phyloP scores from a whole-genome alignment of 2,797 vertebrate genomes.

The Argyrosomus regius region DNA sequence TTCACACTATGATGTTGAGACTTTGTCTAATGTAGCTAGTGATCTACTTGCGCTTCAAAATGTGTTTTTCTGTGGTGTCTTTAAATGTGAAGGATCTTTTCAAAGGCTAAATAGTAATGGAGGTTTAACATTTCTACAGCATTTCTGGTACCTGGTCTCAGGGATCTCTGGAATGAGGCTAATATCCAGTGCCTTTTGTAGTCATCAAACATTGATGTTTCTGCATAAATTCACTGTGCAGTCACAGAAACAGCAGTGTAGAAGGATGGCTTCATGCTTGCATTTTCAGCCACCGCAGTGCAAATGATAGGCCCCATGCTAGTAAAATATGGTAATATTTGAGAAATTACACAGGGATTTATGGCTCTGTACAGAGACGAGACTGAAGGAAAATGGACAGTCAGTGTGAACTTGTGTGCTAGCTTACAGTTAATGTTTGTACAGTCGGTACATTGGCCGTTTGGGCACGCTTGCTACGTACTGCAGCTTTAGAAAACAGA shows the following conservation, averaged over 20 bases:
- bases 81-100: neutral
- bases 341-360: neutral
- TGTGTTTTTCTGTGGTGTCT: neutral
- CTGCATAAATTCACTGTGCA: neutral
- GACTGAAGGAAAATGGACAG: neutral
- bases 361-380: neutral
- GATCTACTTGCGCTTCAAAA: neutral
- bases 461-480: neutral
- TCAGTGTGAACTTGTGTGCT: neutral
- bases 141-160: neutral
- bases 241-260: neutral
- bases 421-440: neutral
- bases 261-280: neutral
- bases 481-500: neutral
- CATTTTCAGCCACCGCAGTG: neutral
- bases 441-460: neutral
- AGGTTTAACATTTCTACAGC: neutral
- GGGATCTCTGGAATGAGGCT: conserved; percentile 3
- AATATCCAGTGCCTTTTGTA: neutral
- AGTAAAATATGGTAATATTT: neutral
- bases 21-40: neutral
- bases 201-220: neutral
- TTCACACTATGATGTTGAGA: neutral
- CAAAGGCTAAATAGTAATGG: neutral
- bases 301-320: neutral